Conservation (phyloP, 2,797 vertebrate genomes). For the Rousettus madagascariensis region DNA sequence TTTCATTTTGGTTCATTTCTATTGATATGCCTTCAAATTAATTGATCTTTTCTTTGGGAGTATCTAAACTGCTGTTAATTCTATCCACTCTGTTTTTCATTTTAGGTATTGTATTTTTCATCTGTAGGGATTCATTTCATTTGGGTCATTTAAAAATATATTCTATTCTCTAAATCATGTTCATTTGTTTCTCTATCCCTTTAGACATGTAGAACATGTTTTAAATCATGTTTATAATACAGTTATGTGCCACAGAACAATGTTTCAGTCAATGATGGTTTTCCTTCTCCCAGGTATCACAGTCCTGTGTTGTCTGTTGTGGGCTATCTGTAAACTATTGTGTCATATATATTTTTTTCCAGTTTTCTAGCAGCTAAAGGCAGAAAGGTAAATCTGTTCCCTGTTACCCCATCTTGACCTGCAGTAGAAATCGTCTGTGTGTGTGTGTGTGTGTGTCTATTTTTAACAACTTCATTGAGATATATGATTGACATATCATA, state of each 20-base stretch:
- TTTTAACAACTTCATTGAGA: background rate
- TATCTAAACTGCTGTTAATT: background rate
- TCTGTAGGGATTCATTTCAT: background rate
- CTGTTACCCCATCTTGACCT: constrained; percentile 3
- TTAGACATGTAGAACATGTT: background rate
- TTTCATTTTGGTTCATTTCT: background rate
- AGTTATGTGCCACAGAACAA: background rate
- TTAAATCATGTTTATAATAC: too few species aligned
- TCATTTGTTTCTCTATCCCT: background rate
- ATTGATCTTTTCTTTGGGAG: background rate
- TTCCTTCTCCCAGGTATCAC: background rate
- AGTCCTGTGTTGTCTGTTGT: background rate
- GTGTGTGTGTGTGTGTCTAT: background rate
- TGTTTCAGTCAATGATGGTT: background rate
- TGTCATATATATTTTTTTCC: background rate
- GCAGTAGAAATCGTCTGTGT: background rate
- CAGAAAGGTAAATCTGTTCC: background rate
- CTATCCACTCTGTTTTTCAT: background rate
- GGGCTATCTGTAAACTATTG: background rate
- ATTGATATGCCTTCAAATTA: background rate
- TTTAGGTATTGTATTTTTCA: background rate
- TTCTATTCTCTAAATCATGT: background rate
- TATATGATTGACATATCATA: background rate
- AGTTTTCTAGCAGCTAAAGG: background rate
- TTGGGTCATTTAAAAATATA: background rate